These are phyloP conservation scores for Chlorodrepanis virens DNA, from an alignment of 2,113 vertebrate species.

Conservation along the genomic window DNA sequence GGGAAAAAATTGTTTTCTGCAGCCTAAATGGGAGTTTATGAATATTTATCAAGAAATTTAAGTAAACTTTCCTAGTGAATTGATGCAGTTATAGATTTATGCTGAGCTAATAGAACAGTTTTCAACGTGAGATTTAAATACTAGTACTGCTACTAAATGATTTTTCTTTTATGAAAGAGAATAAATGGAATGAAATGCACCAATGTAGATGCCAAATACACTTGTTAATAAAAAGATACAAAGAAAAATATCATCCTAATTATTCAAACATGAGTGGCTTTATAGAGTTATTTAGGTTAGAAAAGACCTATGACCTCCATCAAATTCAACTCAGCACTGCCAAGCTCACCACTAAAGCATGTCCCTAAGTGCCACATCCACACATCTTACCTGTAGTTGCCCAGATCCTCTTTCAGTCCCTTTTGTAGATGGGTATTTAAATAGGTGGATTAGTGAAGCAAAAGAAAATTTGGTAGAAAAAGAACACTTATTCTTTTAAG, in stretches of 20 bases:
- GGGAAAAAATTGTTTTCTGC: neutral
- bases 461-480: neutral
- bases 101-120: neutral
- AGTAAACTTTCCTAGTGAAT: neutral
- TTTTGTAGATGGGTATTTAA: neutral
- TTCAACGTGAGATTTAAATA: neutral
- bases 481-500: neutral
- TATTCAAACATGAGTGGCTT: neutral
- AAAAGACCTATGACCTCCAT: neutral
- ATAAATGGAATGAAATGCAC: neutral
- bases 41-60: slow-evolving; percentile 23
- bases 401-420: neutral
- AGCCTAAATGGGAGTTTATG: slow-evolving; percentile 1
- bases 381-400: neutral
- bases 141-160: neutral
- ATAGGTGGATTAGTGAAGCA: neutral
- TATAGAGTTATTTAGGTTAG: neutral
- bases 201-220: neutral
- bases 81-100: neutral
- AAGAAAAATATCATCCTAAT: neutral
- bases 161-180: neutral
- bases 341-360: neutral
- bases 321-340: neutral
- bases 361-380: fast-evolving
- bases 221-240: neutral